phyloP scores from a whole-genome alignment of 1,140 invertebrate species.

The Wasmannia auropunctata region DNA sequence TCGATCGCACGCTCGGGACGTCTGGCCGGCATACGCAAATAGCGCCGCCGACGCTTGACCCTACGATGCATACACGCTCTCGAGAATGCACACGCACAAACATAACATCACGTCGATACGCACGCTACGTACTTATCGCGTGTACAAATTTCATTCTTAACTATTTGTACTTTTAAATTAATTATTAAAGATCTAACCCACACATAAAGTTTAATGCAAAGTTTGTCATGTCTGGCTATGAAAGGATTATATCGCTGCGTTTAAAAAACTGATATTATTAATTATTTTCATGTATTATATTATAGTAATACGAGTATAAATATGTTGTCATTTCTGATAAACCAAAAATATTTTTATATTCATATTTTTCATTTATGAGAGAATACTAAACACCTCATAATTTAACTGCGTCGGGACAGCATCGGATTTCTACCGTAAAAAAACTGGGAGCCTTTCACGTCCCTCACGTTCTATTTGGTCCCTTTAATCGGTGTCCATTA shows the following conservation, averaged over 20 bases:
- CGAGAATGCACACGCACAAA: not conserved
- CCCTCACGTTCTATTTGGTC: constrained; percentile 61
- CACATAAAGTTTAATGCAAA: too few species aligned
- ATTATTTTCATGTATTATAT: not conserved
- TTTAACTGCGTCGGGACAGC: not conserved
- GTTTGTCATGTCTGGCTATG: not conserved
- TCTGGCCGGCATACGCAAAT: constrained; percentile 28
- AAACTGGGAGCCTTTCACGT: not conserved
- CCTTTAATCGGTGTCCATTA: constrained; percentile 48
- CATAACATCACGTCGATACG: not conserved
- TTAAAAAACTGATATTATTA: not conserved
- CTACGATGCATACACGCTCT: not conserved
- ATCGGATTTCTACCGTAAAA: constrained; percentile 4
- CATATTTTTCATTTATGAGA: not conserved
- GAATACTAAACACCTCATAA: not conserved
- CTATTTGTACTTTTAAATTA: not conserved
- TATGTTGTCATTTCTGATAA: not conserved
- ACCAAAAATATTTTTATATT: not conserved
- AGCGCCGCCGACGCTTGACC: constrained; percentile 11
- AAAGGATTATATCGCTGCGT: not conserved
- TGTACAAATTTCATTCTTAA: not conserved
- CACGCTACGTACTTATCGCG: not conserved
- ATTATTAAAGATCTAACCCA: not conserved
- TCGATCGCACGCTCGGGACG: constrained; percentile 38
- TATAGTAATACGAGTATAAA: not conserved